phyloP scores from a whole-genome alignment of 1,140 invertebrate species.

The Drosophila insularis region DNA sequence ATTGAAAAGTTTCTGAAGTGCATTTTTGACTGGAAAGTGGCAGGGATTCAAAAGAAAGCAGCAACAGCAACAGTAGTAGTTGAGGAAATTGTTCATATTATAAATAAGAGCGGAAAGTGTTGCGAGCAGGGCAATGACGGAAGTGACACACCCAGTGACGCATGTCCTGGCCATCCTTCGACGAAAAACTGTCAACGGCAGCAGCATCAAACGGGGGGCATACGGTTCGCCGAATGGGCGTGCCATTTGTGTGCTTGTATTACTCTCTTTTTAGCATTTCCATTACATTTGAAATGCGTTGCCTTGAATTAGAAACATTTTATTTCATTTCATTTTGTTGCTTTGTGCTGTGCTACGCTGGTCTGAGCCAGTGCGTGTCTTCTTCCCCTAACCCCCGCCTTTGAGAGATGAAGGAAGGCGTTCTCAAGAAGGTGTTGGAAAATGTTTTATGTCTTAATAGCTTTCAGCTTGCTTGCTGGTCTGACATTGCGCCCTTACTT shows the following conservation, averaged over 20 bases:
- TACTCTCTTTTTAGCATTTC: slow-evolving; percentile 45
- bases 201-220: slow-evolving; percentile 19
- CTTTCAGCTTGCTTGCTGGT: slow-evolving; percentile 30
- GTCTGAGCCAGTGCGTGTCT: slow-evolving; percentile 28
- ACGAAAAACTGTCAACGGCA: slow-evolving; percentile 67
- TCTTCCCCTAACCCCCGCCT: neutral
- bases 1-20: slow-evolving; percentile 78
- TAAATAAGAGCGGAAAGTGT: slow-evolving; percentile 78
- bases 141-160: slow-evolving; percentile 63
- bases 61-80: slow-evolving; percentile 25
- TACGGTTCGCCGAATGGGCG: slow-evolving; percentile 10
- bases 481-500: neutral
- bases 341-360: slow-evolving; percentile 2
- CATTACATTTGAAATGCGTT: slow-evolving; percentile 75
- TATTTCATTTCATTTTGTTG: slow-evolving; percentile 53
- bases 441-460: slow-evolving; percentile 80
- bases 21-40: slow-evolving; percentile 73
- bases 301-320: slow-evolving; percentile 72
- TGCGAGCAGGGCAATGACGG: slow-evolving; percentile 72
- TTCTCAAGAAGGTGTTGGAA: slow-evolving; percentile 64
- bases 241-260: slow-evolving; percentile 31
- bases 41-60: slow-evolving; percentile 59
- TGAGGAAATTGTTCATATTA: slow-evolving; percentile 79
- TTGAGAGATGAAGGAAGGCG: slow-evolving; percentile 29
- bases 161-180: slow-evolving; percentile 55